Evolutionary conservation across 2,888 invertebrate species (phyloP), one percentile per base, ranked within the genome.

Genomic region (Prenolepis imparis): DNA sequence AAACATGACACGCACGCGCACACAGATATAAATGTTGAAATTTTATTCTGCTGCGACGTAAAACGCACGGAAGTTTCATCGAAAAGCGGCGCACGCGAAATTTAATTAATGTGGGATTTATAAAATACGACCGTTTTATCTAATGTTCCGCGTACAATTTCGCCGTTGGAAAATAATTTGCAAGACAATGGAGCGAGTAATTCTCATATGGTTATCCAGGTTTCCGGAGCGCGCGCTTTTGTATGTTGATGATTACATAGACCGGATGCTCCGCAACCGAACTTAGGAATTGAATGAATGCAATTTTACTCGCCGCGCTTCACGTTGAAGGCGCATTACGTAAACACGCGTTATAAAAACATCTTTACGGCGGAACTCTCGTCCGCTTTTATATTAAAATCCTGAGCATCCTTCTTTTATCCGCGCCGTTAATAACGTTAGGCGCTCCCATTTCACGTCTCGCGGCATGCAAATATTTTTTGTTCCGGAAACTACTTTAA

Each of bases 351-450:
- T 72, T 80, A 36, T 80, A 80, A 80, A 78, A 80, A 80, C 73
- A 80, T 80, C 78, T 73, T 80, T 73, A 80, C 78, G 44, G 59
- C 78, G 59, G 44, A 59, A 80, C 73, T 72, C 32, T n/a, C 72
- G 78, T 72, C 57, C 44, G 78, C 78, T 80, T 80, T 80, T 80
- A 80, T 80, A 80, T 80, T 80, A 80, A 80, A 80, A 80, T 80
- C 73, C 73, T 73, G 44, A 44, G 59, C 73, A 80, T 80, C 73
- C 73, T 73, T 80, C 78, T 72, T 80, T 80, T 36, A 80, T 80
- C 78, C 57, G 44, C 41, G 78, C 44, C 78, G 78, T 80, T 80
- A 80, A 80, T 80, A 80, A 80, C 78, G 78, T 80, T 73, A 80
- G 78, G 73, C 73, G 78, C 59, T 73, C 59, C 73, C 78, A 73